A percentile compares a stretch with the other conserved stretches of the same genome.
Evolutionary conservation across 2,888 invertebrate genomes (phyloP).

Genomic region (Tipula unca): DNA sequence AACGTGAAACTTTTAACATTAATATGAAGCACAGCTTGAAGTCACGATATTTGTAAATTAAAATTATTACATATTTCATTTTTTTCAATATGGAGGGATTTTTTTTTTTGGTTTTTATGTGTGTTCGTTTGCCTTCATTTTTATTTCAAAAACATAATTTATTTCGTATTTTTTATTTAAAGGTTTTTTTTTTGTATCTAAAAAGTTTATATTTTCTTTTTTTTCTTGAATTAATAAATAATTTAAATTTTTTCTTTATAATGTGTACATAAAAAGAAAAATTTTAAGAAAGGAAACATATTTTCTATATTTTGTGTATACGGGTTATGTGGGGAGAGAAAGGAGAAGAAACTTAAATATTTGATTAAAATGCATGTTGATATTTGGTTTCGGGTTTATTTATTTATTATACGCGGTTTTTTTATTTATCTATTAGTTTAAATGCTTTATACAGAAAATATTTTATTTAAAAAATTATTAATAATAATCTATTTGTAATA

Average conservation of each 20-base stretch:
- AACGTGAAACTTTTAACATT: constrained; percentile 18
- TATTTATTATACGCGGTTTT: not conserved
- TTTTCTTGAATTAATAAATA: not conserved
- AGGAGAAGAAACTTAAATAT: not conserved
- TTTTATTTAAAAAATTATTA: not conserved
- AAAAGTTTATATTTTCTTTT: not conserved
- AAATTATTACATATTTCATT: not conserved
- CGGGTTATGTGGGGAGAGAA: not conserved
- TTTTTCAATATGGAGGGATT: not conserved
- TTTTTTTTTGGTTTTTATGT: not conserved
- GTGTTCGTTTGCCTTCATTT: not conserved
- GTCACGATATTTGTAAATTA: constrained; percentile 19
- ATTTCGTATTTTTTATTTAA: not conserved
- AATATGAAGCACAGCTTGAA: constrained; percentile 17
- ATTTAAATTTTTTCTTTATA: not conserved
- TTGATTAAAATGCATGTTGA: not conserved
- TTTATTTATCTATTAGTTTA: not conserved
- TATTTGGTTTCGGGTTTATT: not conserved
- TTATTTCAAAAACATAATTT: not conserved
- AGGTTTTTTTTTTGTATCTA: not conserved
- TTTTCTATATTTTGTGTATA: not conserved
- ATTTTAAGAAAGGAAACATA: not conserved
- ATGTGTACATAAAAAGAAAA: not conserved
- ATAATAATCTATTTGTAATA: not conserved
- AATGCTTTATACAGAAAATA: not conserved